Evolutionary conservation across 2,797 vertebrate species (phyloP), one percentile per base, ranked within the genome.

Genomic region (Dicrostonyx torquatus): DNA sequence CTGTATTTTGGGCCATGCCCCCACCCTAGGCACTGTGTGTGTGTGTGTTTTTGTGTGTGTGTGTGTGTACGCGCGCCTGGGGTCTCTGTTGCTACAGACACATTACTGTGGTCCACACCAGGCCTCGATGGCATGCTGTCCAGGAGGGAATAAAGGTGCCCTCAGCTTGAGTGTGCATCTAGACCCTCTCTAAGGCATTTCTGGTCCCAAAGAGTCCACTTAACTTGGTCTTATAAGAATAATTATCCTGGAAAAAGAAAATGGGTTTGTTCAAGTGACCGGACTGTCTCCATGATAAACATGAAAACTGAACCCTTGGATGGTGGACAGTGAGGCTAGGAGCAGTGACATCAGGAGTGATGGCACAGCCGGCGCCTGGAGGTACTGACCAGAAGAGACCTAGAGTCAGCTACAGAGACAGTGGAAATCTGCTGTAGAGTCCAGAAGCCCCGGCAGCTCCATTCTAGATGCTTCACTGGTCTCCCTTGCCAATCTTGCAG

Each of bases 91-190:
- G 34, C 13, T 34, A 24, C 10, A 50, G 58, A 68, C 26, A 2
- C 50, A 3, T 6, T 3, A 1, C 13, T 1, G 24, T 64, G 3
- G 0, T 2, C 1, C 0, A 34, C 10, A 2, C 31, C 18, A 9
- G 5, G 7, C 17, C 40, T 1, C 1, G 1, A n/a, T 3, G 15
- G 34, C 1, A 1, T 0, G 0, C 79, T 1, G 1, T 31, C 5
- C 2, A 40, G 5, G 43, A 48, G 12, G 50, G 24, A 14, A 2
- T 0, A 37, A 17, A 2, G 0, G 5, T 1, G 11, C 18, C 60
- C 45, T 40, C 4, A 8, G 14, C 22, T 4, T 2, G 37, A 11
- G 62, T 5, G 9, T 55, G 6, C 24, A 55, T 18, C 62, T 22
- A 62, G 50, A 2, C 6, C 0, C 0, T 31, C 50, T 68, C 22